Evolutionary conservation across 2,888 invertebrate genomes (phyloP), one percentile per base, ranked within the genome.

Genomic region (Pimpla rufipes): DNA sequence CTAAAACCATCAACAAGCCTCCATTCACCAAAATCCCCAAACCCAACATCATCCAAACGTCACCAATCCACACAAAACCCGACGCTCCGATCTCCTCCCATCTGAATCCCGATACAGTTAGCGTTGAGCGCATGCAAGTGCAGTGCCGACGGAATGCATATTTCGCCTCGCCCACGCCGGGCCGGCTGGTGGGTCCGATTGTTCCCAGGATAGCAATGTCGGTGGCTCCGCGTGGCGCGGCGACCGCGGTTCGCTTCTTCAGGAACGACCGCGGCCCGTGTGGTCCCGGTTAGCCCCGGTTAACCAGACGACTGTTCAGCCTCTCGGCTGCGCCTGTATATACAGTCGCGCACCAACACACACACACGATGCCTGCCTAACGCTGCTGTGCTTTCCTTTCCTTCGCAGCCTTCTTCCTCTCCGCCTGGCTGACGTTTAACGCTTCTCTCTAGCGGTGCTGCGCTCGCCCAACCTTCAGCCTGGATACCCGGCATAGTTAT

Each of bases 401-500:
- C 16, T 50, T 21, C 18, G 45, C 18, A 59, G 57, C 52, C 73
- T 62, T 74, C 79, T 70, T 80, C 77, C 55, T 73, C 50, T 45
- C 59, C 21, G 21, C 45, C 57, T 71, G 84, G 87, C 86, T 87
- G 88, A 86, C 88, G 37, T 1, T 35, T 57, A 89, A 89, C 68
- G 88, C 84, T 89, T 85, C 84, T 85, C 85, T 73, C 79, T 18
- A 23, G 73, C 77, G 79, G 73, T n/a, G n/a, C n/a, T 81, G 70
- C 79, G 59, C 77, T 82, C 87, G 91, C 92, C 91, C 91, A 91
- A 89, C 92, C 92, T 92, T 91, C 90, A 89, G 87, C 92, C 91
- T 90, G 91, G 91, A 92, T 92, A 91, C 91, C 86, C 91, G 83
- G 91, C 92, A 92, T 92, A 92, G 91, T 90, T 82, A 82, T 79